phyloP scores from a whole-genome alignment of 1,140 invertebrate species.

The Zophobas atratus region DNA sequence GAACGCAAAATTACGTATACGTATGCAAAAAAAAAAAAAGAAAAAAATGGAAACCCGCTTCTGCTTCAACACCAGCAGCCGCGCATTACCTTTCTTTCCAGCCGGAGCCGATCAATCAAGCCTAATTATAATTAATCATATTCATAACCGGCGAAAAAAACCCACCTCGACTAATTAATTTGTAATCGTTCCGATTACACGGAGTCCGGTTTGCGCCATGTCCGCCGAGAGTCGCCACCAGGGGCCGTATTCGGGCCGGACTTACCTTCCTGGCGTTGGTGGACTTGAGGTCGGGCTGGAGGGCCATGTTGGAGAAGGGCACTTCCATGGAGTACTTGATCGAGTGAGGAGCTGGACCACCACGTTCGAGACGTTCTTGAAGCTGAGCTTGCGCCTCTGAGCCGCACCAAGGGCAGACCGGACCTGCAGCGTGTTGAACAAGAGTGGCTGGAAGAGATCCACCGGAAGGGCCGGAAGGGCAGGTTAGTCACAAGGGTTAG shows the following conservation, averaged over 20 bases:
- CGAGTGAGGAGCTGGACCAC: conserved; percentile 92
- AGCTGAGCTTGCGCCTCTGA: conserved; percentile 86
- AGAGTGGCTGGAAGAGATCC: conserved; percentile 73
- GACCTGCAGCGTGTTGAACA: conserved; percentile 81
- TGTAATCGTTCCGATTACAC: conserved; percentile 1
- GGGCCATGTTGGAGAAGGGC: conserved; percentile 91
- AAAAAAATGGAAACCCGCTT: no score
- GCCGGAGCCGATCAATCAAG: background rate
- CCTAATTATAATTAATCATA: background rate
- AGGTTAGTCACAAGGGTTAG: conserved; percentile 67
- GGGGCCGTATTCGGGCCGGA: background rate
- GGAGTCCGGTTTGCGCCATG: background rate
- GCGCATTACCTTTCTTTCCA: background rate
- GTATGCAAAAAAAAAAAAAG: no score
- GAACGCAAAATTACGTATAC: no score
- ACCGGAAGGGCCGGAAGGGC: conserved; percentile 59
- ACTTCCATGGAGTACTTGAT: conserved; percentile 95
- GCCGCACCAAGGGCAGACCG: conserved; percentile 77
- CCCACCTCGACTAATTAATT: background rate
- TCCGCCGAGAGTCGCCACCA: conserved; percentile 4
- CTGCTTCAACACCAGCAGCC: no score
- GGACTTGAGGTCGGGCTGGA: conserved; percentile 75
- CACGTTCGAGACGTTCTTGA: conserved; percentile 93
- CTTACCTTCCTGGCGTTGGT: conserved; percentile 77
- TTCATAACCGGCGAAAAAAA: background rate